Base-by-base conservation (phyloP, 2,888 invertebrate genomes). In the Eutolmus rufibarbis region DNA sequence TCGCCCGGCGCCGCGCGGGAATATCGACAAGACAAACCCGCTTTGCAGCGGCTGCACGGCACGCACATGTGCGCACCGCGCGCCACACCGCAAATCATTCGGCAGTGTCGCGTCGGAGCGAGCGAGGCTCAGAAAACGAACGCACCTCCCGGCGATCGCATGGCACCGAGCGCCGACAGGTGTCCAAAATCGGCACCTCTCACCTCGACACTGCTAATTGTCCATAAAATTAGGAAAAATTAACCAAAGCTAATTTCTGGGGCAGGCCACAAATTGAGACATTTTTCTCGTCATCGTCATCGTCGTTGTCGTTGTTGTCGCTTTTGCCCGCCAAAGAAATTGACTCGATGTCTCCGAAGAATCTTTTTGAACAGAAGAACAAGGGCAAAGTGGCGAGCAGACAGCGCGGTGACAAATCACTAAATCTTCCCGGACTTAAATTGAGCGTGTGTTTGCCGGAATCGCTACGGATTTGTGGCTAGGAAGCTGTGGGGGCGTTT, bases 171-270 rank as follows among this genome's bases (percentile, higher is more conserved):
- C 66, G 66, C 28, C 28, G 85, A 74, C 85, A 74, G 74, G 74
- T 74, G 85, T 34, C 74, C 74, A 31, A 40, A 85, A 43, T 85
- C 43, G 43, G 46, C 5, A 46, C 12, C 74, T 74, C 40, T 76
- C 40, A 37, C 40, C 40, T 76, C 40, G 76, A 12, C 40, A 28
- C 74, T 74, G 19, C 74, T 74, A 85, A 85, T 85, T 85, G 74
- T 85, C 85, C 85, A 85, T 85, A 85, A 85, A 85, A 85, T 74
- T 85, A 74, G 85, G 74, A 85, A 85, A 74, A 85, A 85, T 85
- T 85, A 85, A 85, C 28, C 46, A 74, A 7, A 74, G 85, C 74
- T 85, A 85, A 85, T 85, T 84, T 85, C 37, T 76, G 74, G 23
- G 85, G 31, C 34, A 46, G 37, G 37, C 31, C 85, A 74, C 85